These are phyloP conservation scores for Drosophila arawakana DNA, from an alignment of 1,140 invertebrate species.

Conservation along the genomic window DNA sequence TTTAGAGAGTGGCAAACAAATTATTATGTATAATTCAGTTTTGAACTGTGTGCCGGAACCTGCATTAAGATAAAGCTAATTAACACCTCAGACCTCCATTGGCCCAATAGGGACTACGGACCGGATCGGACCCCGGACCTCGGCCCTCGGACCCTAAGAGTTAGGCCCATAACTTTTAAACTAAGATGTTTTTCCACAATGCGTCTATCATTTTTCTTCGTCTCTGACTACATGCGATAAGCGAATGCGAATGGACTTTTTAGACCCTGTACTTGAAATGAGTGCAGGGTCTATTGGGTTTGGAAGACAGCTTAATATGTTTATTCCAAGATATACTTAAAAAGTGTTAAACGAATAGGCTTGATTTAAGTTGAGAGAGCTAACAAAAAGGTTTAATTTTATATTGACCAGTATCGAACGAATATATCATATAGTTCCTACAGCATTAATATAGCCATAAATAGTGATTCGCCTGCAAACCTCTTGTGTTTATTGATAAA, in stretches of 20 bases:
- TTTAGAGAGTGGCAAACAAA: conserved; percentile 79
- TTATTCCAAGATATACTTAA: too few species aligned
- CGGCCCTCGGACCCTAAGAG: conserved; percentile 26
- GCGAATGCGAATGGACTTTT: conserved; percentile 34
- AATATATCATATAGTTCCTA: too few species aligned
- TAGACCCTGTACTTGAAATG: too few species aligned
- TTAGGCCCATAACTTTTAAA: conserved; percentile 24
- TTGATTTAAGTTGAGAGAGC: too few species aligned
- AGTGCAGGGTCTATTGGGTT: too few species aligned
- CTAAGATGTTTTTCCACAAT: conserved; percentile 41
- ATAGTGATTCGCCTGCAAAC: too few species aligned
- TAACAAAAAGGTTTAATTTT: too few species aligned
- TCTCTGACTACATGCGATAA: conserved; percentile 37
- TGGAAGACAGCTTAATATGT: too few species aligned
- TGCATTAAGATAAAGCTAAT: conserved; percentile 82
- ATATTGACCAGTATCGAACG: too few species aligned
- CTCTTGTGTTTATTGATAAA: too few species aligned
- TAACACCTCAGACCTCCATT: conserved; percentile 65
- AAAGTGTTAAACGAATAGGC: too few species aligned
- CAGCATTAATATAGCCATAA: too few species aligned
- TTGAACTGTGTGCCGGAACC: conserved; percentile 81
- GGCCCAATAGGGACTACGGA: not conserved
- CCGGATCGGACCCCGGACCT: not conserved
- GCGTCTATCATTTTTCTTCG: conserved; percentile 53
- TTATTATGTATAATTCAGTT: conserved; percentile 83